Conservation (phyloP, 2,888 invertebrate species). For the Pemphredon lugubris region DNA sequence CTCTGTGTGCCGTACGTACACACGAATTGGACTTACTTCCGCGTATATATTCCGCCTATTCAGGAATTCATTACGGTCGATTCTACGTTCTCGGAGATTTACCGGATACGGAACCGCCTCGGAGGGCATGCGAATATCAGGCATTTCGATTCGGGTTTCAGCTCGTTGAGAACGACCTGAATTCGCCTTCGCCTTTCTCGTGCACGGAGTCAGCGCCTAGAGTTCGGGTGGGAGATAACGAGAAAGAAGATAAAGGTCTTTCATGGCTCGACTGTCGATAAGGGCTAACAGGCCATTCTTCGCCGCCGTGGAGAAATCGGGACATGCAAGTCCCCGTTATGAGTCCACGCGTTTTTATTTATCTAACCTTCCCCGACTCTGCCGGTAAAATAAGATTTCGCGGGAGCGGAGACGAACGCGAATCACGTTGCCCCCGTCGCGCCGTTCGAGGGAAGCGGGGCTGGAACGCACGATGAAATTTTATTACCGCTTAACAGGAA, state of each 20-base stretch:
- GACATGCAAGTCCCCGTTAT: neutral
- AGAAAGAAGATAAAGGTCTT: conserved; percentile 44
- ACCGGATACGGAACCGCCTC: conserved; percentile 59
- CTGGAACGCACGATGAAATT: neutral
- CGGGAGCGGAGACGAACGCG: neutral
- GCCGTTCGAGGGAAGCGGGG: neutral
- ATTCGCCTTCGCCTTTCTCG: conserved; percentile 38
- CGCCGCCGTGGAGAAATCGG: conserved; percentile 11
- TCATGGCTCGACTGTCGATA: conserved; percentile 32
- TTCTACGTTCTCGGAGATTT: conserved; percentile 65
- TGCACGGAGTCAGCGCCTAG: conserved; percentile 10
- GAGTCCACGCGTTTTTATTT: neutral
- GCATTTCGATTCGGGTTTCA: conserved; percentile 54
- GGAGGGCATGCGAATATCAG: conserved; percentile 52
- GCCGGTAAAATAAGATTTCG: neutral
- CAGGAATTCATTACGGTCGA: conserved; percentile 73
- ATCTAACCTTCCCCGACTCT: neutral
- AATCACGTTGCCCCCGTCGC: neutral
- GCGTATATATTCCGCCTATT: conserved; percentile 64
- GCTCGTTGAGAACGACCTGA: conserved; percentile 54
- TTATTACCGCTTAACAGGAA: neutral
- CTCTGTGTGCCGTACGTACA: conserved; percentile 27
- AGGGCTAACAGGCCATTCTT: conserved; percentile 1
- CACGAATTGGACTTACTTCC: conserved; percentile 65
- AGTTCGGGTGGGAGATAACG: conserved; percentile 45